These are phyloP conservation scores for Saccopteryx bilineata DNA, from an alignment of 2,113 vertebrate species.

Conservation along the genomic window DNA sequence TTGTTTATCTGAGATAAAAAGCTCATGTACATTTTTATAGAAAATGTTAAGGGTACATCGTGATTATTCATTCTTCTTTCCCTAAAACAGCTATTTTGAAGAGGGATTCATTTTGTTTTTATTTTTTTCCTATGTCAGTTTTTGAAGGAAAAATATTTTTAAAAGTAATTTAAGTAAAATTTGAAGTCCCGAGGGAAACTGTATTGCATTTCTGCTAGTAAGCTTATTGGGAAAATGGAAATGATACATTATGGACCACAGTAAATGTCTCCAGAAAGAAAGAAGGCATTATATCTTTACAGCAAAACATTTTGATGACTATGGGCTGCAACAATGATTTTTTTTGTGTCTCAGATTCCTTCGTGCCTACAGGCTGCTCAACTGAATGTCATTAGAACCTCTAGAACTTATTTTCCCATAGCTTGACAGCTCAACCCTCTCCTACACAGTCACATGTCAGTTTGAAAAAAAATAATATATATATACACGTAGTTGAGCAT, in stretches of 20 bases:
- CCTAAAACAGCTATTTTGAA: not conserved
- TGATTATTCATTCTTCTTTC: not conserved
- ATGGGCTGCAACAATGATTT: constrained; percentile 81
- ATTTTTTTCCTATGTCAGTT: constrained; percentile 22
- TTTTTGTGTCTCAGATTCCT: constrained; percentile 88
- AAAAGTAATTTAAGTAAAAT: constrained; percentile 55
- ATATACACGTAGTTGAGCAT: not conserved
- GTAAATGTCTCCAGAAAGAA: constrained; percentile 74
- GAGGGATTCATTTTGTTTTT: not conserved
- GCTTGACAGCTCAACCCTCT: constrained; percentile 70
- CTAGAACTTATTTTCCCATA: constrained; percentile 82
- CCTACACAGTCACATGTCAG: constrained; percentile 75
- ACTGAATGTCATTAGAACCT: constrained; percentile 82
- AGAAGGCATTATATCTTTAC: constrained; percentile 76
- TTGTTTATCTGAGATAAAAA: not conserved
- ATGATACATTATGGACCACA: constrained; percentile 59
- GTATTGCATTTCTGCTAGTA: constrained; percentile 71
- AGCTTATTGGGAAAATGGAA: constrained; percentile 52
- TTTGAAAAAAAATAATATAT: not conserved
- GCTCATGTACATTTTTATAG: not conserved
- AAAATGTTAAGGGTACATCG: not conserved
- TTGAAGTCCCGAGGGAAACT: constrained; percentile 63
- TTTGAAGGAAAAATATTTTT: constrained; percentile 35
- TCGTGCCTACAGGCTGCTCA: constrained; percentile 86
- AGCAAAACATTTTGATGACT: constrained; percentile 76